Evolutionary conservation across 53 echinoderm and acorn worm species (phyloP).

Genomic region (Mesocentrotus franciscanus): DNA sequence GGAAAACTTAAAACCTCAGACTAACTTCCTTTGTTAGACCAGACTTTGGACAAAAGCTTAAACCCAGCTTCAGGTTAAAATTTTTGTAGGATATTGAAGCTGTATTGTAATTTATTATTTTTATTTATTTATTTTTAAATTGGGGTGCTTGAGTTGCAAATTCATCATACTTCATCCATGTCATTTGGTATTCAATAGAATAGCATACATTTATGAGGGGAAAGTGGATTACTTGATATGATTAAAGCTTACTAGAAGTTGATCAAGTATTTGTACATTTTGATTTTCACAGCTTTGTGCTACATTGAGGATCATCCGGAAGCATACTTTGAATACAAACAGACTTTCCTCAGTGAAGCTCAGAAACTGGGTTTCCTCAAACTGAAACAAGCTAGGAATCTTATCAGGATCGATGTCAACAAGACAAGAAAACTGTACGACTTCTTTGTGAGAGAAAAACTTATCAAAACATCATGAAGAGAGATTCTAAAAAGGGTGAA

Average conservation of each 20-base stretch:
- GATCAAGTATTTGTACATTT: not conserved
- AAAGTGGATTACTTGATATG: no score
- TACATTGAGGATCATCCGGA: conserved; percentile 88
- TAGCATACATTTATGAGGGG: no score
- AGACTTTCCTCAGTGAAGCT: conserved; percentile 81
- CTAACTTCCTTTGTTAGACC: no score
- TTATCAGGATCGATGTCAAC: conserved; percentile 96
- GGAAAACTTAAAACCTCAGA: no score
- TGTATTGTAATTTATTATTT: no score
- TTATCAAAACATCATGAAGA: conserved; percentile 79
- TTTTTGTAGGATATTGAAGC: no score
- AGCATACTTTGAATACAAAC: conserved; percentile 98
- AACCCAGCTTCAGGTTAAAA: no score
- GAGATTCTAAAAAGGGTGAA: not conserved
- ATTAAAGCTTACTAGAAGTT: not conserved
- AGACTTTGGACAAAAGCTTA: no score
- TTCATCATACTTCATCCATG: no score
- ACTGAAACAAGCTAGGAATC: conserved; percentile 90
- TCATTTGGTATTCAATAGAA: no score
- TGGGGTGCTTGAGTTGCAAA: no score
- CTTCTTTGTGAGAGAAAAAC: conserved; percentile 88
- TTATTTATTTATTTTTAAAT: no score
- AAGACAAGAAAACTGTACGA: conserved; percentile 94
- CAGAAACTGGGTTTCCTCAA: conserved; percentile 84
- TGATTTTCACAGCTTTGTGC: conserved; percentile 84